Percentiles rank a stretch among this genome's conserved stretches.
Evolutionary conservation across 1,140 invertebrate species (phyloP).

Genomic region (Acromyrmex echinatior): DNA sequence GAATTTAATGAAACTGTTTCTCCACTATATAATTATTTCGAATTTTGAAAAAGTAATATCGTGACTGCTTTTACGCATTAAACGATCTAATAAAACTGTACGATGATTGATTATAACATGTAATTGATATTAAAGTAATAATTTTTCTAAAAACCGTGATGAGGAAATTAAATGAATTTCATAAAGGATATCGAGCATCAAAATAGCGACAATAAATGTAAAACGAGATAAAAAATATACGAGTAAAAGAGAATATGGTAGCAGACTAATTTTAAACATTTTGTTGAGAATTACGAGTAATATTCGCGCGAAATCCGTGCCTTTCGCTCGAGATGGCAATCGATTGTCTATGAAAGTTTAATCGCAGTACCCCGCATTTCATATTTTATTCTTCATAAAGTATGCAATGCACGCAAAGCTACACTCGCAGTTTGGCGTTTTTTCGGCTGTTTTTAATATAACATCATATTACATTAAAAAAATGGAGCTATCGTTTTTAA

Average conservation of each 20-base stretch:
- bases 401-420: constrained; percentile 24
- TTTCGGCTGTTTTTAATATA: constrained; percentile 12
- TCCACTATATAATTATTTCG: background rate
- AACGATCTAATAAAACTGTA: background rate
- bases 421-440: background rate
- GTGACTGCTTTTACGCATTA: background rate
- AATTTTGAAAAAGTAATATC: background rate
- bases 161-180: background rate
- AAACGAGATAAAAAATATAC: constrained; percentile 14
- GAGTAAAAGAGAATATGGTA: background rate
- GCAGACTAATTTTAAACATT: background rate
- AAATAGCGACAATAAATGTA: background rate
- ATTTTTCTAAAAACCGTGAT: constrained; percentile 1
- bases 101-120: background rate
- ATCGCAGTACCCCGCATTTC: constrained; percentile 25
- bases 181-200: background rate
- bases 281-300: constrained; percentile 28
- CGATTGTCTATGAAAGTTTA: constrained; percentile 42
- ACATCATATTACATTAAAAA: background rate
- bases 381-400: constrained; percentile 43
- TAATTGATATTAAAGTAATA: constrained; percentile 31
- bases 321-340: constrained; percentile 26
- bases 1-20: background rate
- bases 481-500: background rate
- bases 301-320: constrained; percentile 19